Base-by-base conservation (phyloP, 1,140 invertebrate species). In the Ostrea denselamellosa region DNA sequence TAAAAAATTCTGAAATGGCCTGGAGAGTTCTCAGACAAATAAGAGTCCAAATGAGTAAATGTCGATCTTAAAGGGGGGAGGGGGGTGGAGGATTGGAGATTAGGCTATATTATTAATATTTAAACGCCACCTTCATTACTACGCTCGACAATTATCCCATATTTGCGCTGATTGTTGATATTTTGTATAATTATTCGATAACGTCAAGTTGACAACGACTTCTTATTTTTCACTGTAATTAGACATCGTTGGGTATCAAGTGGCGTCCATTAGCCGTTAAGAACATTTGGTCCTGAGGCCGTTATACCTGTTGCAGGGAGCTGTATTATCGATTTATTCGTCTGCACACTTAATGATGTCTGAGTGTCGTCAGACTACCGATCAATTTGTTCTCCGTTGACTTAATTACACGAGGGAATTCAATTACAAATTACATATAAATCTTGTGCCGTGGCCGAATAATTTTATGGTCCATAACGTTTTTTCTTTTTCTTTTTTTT, bases 401-500 rank as follows among this genome's bases (percentile, higher is more conserved):
- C 25, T 77, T 77, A 28, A 77, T 34, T 77, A 77, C 68, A 77
- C 68, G 0, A 25, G 68, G 68, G 68, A 77, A 28, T 77, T 34
- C 68, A 77, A 28, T 34, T 77, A 77, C 68, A 77, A 77, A 77
- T 77, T 77, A 77, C 4, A 28, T 14, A 25, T 25, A 77, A 77
- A 12, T 28, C 25, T 14, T 22, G 28, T 77, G 8, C 28, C 7
- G 25, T 22, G 65, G 65, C 22, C 65, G 9, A 28, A 28, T 77
- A 14, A 34, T 34, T 77, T 77, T 34, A 34, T 34, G 25, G 56
- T 0, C n/a, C 17, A 44, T 44, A 44, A 44, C 34, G 34, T 44
- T 44, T 44, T 5, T 44, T 44, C n/a, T n/a, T n/a, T n/a, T n/a
- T n/a, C n/a, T n/a, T n/a, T n/a, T n/a, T n/a, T n/a, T n/a, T n/a